Evolutionary conservation across 2,797 vertebrate species (phyloP).

Genomic region (Anolis apletophallus): DNA sequence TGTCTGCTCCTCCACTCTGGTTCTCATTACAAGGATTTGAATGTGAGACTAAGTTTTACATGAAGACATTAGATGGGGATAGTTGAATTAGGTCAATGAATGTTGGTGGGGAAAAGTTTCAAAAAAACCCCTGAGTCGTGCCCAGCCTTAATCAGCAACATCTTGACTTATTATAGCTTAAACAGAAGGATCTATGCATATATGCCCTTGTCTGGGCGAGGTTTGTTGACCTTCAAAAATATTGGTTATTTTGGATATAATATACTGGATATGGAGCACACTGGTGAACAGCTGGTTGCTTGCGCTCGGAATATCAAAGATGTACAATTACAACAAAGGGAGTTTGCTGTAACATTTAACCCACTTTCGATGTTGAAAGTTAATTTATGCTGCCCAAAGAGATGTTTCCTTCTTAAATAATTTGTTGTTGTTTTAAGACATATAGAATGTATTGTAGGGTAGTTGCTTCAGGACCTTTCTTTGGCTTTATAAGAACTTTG

Average conservation of each 20-base stretch:
- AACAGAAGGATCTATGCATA: slow-evolving; percentile 28
- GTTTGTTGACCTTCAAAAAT: slow-evolving; percentile 59
- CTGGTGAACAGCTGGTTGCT: slow-evolving; percentile 42
- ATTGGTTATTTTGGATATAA: slow-evolving; percentile 60
- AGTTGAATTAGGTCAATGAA: not conserved
- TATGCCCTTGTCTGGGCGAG: slow-evolving; percentile 41
- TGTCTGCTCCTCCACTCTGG: slow-evolving; percentile 39
- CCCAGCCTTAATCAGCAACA: not conserved
- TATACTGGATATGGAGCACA: slow-evolving; percentile 12
- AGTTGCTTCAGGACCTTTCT: slow-evolving; percentile 22
- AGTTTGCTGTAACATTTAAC: not conserved
- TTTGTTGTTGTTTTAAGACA: slow-evolving; percentile 5
- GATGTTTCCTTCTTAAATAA: slow-evolving; percentile 17
- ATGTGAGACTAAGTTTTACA: not conserved
- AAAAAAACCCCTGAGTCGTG: slow-evolving; percentile 16
- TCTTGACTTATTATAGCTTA: slow-evolving; percentile 45
- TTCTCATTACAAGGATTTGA: not conserved
- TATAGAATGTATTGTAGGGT: not conserved
- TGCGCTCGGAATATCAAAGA: slow-evolving; percentile 48
- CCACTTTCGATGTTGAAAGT: not conserved
- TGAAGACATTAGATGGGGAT: not conserved
- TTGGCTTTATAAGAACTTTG: slow-evolving; percentile 12
- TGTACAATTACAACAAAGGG: slow-evolving; percentile 35
- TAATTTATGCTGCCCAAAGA: not conserved
- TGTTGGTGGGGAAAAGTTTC: not conserved